A percentile compares a stretch with the other conserved stretches of the same genome.
These are phyloP conservation scores for Oreochromis grahami DNA, from an alignment of 2,797 vertebrate species.

Conservation along the genomic window DNA sequence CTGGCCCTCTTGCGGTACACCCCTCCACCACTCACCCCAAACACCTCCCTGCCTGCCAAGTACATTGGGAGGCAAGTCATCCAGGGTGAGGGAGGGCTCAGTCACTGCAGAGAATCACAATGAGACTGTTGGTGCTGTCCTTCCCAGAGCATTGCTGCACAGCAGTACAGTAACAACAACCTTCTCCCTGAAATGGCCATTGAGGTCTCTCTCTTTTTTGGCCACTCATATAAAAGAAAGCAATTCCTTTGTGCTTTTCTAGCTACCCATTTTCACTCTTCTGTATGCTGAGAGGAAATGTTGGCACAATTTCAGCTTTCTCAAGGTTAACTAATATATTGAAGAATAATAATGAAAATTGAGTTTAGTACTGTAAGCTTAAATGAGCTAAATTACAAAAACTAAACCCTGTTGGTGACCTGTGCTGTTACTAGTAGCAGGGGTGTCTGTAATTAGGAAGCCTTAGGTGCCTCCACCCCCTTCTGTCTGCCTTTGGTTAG, in stretches of 20 bases:
- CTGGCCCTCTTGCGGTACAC: conserved; percentile 57
- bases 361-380: background rate
- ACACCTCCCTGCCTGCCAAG: conserved; percentile 72
- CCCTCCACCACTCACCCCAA: conserved; percentile 38
- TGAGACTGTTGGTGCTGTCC: conserved; percentile 58
- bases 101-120: conserved; percentile 76
- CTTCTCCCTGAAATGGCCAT: background rate
- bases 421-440: background rate
- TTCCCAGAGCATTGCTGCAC: conserved; percentile 35
- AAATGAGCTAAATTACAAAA: background rate
- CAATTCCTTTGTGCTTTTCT: background rate
- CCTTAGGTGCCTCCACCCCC: background rate
- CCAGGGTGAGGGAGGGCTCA: conserved; percentile 56
- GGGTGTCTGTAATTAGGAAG: background rate
- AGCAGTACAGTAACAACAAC: conserved; percentile 46
- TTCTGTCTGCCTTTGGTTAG: background rate
- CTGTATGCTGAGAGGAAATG: background rate
- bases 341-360: background rate
- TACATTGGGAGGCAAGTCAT: conserved; percentile 70
- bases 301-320: background rate
- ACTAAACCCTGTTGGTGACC: background rate
- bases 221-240: background rate
- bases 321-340: background rate
- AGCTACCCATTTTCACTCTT: background rate
- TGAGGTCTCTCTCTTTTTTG: background rate